These are phyloP conservation scores for Trididemnum clinides DNA, from an alignment of 23 tunicate genomes.

Conservation along the genomic window DNA sequence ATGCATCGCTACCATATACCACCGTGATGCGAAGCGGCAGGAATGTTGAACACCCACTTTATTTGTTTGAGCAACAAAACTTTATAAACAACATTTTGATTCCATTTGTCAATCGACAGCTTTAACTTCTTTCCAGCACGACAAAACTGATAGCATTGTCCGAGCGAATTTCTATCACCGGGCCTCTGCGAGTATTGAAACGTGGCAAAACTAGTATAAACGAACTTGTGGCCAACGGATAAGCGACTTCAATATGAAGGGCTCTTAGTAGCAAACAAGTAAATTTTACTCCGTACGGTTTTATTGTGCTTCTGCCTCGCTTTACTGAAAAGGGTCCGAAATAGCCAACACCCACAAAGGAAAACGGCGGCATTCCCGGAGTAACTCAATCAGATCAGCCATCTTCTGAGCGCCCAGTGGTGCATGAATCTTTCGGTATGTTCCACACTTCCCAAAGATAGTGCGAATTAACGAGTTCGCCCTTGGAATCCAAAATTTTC, in stretches of 20 bases:
- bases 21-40: conserved; percentile 29
- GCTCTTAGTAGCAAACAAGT: conserved; percentile 1
- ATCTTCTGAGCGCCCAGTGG: not conserved
- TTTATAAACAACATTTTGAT: not conserved
- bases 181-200: conserved; percentile 36
- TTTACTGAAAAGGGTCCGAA: conserved; percentile 10
- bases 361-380: not conserved
- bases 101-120: not conserved
- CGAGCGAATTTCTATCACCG: conserved; percentile 1
- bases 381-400: not conserved
- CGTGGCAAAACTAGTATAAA: conserved; percentile 34
- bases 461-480: not conserved
- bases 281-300: conserved; percentile 2
- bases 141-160: conserved; percentile 49
- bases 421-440: not conserved
- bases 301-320: not conserved
- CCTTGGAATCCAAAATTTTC: not conserved
- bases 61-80: conserved; percentile 18
- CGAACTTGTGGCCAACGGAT: not conserved
- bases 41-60: not conserved
- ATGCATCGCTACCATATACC: conserved; percentile 37
- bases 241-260: conserved; percentile 4
- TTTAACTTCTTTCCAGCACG: conserved; percentile 29
- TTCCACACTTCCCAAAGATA: not conserved
- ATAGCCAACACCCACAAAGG: conserved; percentile 1